Percentiles rank a stretch among this genome's conserved stretches.
Evolutionary conservation across 2,797 vertebrate genomes (phyloP).

Genomic region (Sebastes wilsoni): DNA sequence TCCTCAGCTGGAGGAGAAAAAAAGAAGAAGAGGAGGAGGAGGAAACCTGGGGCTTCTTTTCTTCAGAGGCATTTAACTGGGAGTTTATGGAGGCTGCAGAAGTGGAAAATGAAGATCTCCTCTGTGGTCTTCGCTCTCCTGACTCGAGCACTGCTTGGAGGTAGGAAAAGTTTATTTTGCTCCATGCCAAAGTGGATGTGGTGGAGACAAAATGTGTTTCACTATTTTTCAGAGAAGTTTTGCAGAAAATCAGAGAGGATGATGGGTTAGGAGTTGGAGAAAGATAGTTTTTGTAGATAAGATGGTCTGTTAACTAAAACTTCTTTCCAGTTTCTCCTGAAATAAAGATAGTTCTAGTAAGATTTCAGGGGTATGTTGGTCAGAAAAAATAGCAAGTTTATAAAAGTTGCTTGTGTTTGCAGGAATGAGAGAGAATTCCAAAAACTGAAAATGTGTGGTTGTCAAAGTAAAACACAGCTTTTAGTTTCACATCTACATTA

Average conservation of each 20-base stretch:
- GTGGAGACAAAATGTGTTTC: neutral
- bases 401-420: neutral
- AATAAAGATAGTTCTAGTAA: neutral
- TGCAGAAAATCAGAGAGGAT: conserved; percentile 4
- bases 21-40: conserved; percentile 26
- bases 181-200: conserved; percentile 9
- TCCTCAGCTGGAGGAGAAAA: conserved; percentile 33
- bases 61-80: conserved; percentile 66
- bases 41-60: conserved; percentile 61
- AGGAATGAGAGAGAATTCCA: conserved; percentile 21
- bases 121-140: conserved; percentile 80
- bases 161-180: conserved; percentile 70
- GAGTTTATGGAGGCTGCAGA: conserved; percentile 80
- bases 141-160: conserved; percentile 74
- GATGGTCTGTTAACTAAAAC: neutral
- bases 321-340: neutral
- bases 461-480: conserved; percentile 6
- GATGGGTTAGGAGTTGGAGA: conserved; percentile 10
- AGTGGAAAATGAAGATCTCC: conserved; percentile 85
- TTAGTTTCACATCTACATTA: neutral
- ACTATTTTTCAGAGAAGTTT: neutral
- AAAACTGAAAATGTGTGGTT: conserved; percentile 26
- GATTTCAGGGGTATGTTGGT: neutral
- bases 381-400: neutral
- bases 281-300: neutral